phyloP scores from a whole-genome alignment of 2,888 invertebrate genomes.

The Coecobrya sp. region DNA sequence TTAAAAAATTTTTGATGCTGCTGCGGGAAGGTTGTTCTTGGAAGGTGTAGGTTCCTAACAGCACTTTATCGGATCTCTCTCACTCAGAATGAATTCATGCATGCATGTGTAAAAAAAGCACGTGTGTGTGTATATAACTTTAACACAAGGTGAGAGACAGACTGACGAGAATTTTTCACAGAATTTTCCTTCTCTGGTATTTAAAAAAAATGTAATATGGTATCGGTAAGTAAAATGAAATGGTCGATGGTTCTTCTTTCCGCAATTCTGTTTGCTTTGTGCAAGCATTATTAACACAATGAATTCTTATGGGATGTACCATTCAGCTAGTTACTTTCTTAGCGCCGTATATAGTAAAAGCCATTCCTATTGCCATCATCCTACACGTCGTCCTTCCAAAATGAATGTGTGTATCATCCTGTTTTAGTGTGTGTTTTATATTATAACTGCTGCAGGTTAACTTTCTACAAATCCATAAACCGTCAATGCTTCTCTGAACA shows the following conservation, averaged over 20 bases:
- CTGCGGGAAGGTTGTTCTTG: neutral
- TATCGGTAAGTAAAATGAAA: constrained; percentile 6
- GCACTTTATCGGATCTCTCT: neutral
- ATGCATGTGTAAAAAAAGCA: neutral
- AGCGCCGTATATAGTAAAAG: neutral
- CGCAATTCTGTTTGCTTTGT: constrained; percentile 12
- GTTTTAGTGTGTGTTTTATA: neutral
- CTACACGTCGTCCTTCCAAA: constrained; percentile 32
- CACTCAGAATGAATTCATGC: neutral
- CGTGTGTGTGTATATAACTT: neutral
- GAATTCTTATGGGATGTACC: constrained; percentile 75
- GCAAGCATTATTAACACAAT: constrained; percentile 35
- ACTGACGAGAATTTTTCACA: neutral
- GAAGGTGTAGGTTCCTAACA: neutral
- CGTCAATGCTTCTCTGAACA: neutral
- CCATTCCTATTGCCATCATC: constrained; percentile 10
- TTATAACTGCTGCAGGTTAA: neutral
- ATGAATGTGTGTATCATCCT: constrained; percentile 51
- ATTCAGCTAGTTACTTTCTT: constrained; percentile 58
- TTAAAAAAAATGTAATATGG: neutral
- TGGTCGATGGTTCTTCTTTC: neutral
- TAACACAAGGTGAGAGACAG: neutral
- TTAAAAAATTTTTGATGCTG: neutral
- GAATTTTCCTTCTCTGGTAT: neutral
- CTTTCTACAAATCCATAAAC: neutral